Percentiles rank a stretch among this genome's conserved stretches.
Conservation (phyloP, 2,888 invertebrate genomes). For the Camponotus fellah region DNA sequence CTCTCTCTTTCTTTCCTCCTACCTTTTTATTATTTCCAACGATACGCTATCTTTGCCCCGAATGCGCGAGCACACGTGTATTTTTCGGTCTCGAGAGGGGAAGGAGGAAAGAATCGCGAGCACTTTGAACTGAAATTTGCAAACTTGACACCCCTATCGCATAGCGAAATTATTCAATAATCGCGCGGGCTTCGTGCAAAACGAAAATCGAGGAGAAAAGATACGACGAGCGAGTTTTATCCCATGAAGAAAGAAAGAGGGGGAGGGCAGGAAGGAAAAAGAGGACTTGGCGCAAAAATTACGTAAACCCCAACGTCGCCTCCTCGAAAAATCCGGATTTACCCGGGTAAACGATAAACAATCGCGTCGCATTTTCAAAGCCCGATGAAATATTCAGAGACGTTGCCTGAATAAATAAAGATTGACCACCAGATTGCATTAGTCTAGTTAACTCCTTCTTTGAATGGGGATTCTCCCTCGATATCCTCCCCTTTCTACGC, state of each 20-base stretch:
- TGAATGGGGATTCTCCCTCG: background rate
- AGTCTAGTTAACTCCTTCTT: conserved; percentile 32
- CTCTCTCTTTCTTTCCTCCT: background rate
- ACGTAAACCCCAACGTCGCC: background rate
- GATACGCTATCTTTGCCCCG: background rate
- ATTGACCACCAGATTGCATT: conserved; percentile 37
- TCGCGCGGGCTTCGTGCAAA: background rate
- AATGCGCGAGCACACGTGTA: background rate
- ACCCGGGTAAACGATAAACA: conserved; percentile 15
- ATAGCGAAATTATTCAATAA: conserved; percentile 36
- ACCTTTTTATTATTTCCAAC: background rate
- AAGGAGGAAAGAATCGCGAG: background rate
- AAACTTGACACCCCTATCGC: background rate
- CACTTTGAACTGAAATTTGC: conserved; percentile 7
- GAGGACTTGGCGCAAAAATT: conserved; percentile 14
- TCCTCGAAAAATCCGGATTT: conserved; percentile 15
- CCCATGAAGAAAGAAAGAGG: no score
- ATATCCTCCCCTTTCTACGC: background rate
- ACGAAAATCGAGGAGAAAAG: background rate
- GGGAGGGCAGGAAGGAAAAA: no score
- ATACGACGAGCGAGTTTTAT: background rate
- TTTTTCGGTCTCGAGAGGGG: background rate
- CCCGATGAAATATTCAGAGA: conserved; percentile 33
- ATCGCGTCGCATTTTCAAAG: background rate
- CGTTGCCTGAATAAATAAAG: conserved; percentile 25